phyloP scores from a whole-genome alignment of 2,113 vertebrate species.

The Meles meles region DNA sequence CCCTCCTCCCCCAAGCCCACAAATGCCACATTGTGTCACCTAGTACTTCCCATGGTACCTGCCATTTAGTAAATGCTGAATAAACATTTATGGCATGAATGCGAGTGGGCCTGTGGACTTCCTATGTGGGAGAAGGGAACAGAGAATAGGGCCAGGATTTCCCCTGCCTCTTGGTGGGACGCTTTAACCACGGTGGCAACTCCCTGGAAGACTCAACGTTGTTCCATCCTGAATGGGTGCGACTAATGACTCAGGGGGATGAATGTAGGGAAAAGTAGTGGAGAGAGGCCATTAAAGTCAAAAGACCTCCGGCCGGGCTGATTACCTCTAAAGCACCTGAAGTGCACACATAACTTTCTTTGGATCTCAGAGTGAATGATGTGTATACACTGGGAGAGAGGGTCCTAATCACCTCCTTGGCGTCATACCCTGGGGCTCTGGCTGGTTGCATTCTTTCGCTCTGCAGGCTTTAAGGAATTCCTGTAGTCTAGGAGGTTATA shows the following conservation, averaged over 20 bases:
- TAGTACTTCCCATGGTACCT: background rate
- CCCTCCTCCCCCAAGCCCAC: background rate
- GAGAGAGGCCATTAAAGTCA: background rate
- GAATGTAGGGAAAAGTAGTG: background rate
- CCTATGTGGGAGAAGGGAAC: background rate
- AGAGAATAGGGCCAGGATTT: background rate
- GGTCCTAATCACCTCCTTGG: background rate
- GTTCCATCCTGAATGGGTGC: background rate
- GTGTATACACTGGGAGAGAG: background rate
- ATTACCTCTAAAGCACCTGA: background rate
- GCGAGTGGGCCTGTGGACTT: background rate
- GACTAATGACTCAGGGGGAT: too few relatives aligned
- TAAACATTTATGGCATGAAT: background rate
- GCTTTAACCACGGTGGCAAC: background rate
- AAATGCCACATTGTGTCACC: background rate
- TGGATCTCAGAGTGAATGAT: background rate
- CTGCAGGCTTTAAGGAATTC: background rate
- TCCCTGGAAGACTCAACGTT: background rate
- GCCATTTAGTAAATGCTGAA: background rate
- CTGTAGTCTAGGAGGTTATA: background rate
- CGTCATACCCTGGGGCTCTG: background rate
- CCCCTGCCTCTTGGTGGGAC: background rate
- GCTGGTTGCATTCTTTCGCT: background rate
- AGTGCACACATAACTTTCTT: background rate
- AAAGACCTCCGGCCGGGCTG: background rate